A percentile compares a stretch with the other conserved stretches of the same genome.
phyloP scores from a whole-genome alignment of 2,113 vertebrate species.

The Dicerorhinus sumatrensis region DNA sequence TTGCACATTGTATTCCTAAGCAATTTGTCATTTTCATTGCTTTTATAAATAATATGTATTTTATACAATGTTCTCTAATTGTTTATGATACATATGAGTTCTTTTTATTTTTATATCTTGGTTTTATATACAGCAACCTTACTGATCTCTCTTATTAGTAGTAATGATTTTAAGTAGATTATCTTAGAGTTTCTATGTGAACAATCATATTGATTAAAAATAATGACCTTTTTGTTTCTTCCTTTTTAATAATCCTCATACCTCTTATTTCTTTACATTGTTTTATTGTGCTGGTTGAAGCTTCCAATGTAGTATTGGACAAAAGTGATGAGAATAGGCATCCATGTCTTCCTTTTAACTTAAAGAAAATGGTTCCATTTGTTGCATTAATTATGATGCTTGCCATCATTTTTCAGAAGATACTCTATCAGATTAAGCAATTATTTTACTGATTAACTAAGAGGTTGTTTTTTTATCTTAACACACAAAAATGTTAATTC shows the following conservation, averaged over 20 bases:
- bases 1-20: background rate
- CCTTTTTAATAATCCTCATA: background rate
- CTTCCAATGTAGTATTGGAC: background rate
- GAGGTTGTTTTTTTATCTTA: background rate
- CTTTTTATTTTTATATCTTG: background rate
- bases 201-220: constrained; percentile 1
- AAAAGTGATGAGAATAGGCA: background rate
- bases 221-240: background rate
- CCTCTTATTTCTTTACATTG: background rate
- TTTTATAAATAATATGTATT: background rate
- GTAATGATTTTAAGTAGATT: background rate
- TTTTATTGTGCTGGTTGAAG: background rate
- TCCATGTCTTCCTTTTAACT: background rate
- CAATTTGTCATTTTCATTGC: background rate
- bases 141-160: background rate
- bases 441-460: constrained; percentile 8
- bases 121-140: background rate
- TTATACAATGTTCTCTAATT: background rate
- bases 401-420: constrained; percentile 1
- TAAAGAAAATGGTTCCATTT: background rate
- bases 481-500: background rate
- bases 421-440: background rate
- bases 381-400: background rate
- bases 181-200: background rate
- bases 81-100: background rate